These are phyloP conservation scores for Pocillopora verrucosa DNA, from an alignment of 64 coral and sea anemone species.

Conservation along the genomic window DNA sequence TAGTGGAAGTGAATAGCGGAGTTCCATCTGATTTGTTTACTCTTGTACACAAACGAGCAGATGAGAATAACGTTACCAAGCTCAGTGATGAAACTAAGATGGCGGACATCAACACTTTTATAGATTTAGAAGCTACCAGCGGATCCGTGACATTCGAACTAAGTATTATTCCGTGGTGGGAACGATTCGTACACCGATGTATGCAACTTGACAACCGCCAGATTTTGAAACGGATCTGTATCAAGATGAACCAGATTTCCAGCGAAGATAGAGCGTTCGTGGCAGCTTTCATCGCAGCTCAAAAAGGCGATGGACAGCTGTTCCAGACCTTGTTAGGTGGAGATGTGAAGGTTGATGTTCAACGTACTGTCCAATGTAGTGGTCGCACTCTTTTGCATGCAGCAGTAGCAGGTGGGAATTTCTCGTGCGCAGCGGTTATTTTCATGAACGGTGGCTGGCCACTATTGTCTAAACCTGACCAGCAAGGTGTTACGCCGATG, in stretches of 20 bases:
- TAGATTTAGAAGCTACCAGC: not conserved
- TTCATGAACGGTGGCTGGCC: slow-evolving; percentile 50
- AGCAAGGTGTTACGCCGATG: slow-evolving; percentile 38
- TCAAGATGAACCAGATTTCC: slow-evolving; percentile 75
- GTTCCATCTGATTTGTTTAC: slow-evolving; percentile 61
- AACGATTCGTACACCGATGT: slow-evolving; percentile 42
- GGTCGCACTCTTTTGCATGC: slow-evolving; percentile 61
- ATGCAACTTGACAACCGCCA: slow-evolving; percentile 64
- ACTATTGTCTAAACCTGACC: slow-evolving; percentile 29
- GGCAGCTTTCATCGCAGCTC: slow-evolving; percentile 65
- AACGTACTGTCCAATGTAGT: slow-evolving; percentile 49
- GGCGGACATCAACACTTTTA: slow-evolving; percentile 29
- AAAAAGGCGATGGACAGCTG: slow-evolving; percentile 47
- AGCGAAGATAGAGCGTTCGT: slow-evolving; percentile 65
- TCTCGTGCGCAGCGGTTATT: slow-evolving; percentile 54
- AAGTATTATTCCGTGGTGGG: slow-evolving; percentile 58
- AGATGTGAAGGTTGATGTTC: slow-evolving; percentile 31
- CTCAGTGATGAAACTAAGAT: slow-evolving; percentile 46
- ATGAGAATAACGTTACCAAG: not conserved
- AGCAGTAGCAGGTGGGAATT: slow-evolving; percentile 60
- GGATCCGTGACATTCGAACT: slow-evolving; percentile 28
- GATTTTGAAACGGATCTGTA: slow-evolving; percentile 40
- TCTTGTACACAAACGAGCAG: slow-evolving; percentile 18
- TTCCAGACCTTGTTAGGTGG: slow-evolving; percentile 41
- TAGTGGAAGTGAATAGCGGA: slow-evolving; percentile 44